Evolutionary conservation across 2,113 vertebrate species (phyloP).

Genomic region (Anas platyrhynchos): DNA sequence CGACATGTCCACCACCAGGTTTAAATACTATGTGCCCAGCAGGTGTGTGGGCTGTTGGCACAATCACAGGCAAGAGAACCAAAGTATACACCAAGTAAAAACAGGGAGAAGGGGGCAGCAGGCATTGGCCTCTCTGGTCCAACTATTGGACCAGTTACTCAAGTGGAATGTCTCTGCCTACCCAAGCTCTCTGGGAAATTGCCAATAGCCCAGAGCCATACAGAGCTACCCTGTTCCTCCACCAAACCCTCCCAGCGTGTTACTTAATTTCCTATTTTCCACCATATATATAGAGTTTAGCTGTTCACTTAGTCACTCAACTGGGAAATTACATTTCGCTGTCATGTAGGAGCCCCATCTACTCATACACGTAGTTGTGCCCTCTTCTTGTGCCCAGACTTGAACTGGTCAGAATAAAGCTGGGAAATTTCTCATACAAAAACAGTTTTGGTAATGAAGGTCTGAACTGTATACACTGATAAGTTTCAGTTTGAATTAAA

Average conservation of each 20-base stretch:
- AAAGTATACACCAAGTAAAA: not conserved
- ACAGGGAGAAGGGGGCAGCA: not conserved
- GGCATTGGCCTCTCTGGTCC: fast-evolving
- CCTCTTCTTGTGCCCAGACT: not conserved
- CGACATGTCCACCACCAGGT: no score
- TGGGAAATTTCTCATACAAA: not conserved
- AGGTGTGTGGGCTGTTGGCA: not conserved
- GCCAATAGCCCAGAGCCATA: fast-evolving
- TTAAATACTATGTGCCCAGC: not conserved
- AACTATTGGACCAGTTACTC: not conserved
- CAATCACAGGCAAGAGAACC: not conserved
- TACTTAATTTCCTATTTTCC: not conserved
- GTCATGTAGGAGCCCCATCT: fast-evolving
- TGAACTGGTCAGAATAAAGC: not conserved
- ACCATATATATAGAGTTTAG: not conserved
- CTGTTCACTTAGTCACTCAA: fast-evolving
- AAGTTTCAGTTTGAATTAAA: not conserved
- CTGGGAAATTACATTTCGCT: not conserved
- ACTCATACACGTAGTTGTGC: not conserved
- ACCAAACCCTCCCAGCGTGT: not conserved
- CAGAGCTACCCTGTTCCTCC: not conserved
- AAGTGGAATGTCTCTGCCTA: not conserved
- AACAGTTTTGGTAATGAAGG: not conserved
- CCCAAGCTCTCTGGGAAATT: not conserved
- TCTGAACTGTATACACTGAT: not conserved